Base-by-base conservation (phyloP, 2,797 vertebrate genomes). In the Sebastes oblongus region DNA sequence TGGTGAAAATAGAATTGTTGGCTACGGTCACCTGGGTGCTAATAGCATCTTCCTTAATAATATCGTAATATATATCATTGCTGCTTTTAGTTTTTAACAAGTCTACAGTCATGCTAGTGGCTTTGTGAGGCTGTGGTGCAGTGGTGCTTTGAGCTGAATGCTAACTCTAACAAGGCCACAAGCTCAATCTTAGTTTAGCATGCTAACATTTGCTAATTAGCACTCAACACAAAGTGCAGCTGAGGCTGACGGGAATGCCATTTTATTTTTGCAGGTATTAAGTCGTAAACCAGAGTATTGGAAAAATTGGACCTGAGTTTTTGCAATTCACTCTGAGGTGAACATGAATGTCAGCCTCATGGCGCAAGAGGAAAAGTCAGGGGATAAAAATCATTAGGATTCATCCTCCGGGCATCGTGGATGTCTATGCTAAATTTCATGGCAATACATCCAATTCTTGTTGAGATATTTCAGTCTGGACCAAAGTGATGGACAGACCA, bases 11-110 rank as follows among this genome's bases (percentile, higher is more conserved):
- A 3, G 14, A 8, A 46, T 46, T 46, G 42, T 46, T 46, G 14
- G 42, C 14, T 46, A 46, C 42, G 0, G 14, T 0, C 42, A 46
- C 0, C 42, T 46, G 42, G 42, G 14, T 46, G 42, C 42, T 46
- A 18, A 46, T 18, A 46, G 42, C 42, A 46, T 46, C 42, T 46
- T 16, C 42, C 42, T 46, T 46, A 46, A 46, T 18, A 46, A 46
- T 46, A 18, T 46, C 1, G 16, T 46, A 46, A 46, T 18, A 46
- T 46, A 46, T 46, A 18, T 46, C 42, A 46, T 46, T 1, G 42
- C 42, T 18, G 42, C 16, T 46, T 46, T 46, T 46, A 46, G 42
- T 46, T 46, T 46, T 46, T 46, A 46, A 46, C 16, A 46, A 46
- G 42, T 46, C 42, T 18, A 46, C 6, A 46, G 42, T 52, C 18